Evolutionary conservation across 2,797 vertebrate species (phyloP), one percentile per base, ranked within the genome.

Genomic region (Pangasius macronema): DNA sequence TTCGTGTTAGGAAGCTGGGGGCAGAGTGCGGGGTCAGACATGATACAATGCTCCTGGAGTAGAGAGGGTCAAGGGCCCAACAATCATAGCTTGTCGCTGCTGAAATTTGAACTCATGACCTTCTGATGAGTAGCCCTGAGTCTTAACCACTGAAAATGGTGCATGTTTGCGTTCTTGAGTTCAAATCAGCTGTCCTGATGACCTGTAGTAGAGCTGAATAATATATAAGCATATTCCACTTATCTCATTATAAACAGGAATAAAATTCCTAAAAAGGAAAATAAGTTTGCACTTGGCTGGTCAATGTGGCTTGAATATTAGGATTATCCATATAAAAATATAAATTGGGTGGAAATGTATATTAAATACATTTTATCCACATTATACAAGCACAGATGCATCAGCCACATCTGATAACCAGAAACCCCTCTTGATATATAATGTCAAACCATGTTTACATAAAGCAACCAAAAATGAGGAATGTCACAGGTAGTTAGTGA

Each of bases 71-170:
- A 53, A 68, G 20, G 20, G 20, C 63, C 46, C n/a, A 24, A 68
- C 20, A 68, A 24, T 5, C 36, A 46, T 20, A 67, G n/a, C 46
- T 13, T 24, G 63, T 53, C 11, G 0, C 3, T 53, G n/a, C 46
- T 83, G 63, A 70, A 70, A 68, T 68, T 53, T 83, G 18, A 83
- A 11, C 63, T 53, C 10, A 22, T 1, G 5, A 83, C 49, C 63
- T 83, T 36, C n/a, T 33, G 46, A 83, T 14, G n/a, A 51, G n/a
- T 51, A 83, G 63, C 82, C 82, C 6, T 8, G 5, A 68, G 82
- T 30, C 10, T 51, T 51, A 68, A 51, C 8, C 63, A 68, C 46
- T 53, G 7, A 51, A 83, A 33, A 68, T 51, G 46, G 13, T 13
- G 3, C 1, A 33, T 3, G 3, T 30, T 68, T 63, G 6, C 6